phyloP scores from a whole-genome alignment of 2,888 invertebrate genomes.

The Phyllotreta cruciferae region DNA sequence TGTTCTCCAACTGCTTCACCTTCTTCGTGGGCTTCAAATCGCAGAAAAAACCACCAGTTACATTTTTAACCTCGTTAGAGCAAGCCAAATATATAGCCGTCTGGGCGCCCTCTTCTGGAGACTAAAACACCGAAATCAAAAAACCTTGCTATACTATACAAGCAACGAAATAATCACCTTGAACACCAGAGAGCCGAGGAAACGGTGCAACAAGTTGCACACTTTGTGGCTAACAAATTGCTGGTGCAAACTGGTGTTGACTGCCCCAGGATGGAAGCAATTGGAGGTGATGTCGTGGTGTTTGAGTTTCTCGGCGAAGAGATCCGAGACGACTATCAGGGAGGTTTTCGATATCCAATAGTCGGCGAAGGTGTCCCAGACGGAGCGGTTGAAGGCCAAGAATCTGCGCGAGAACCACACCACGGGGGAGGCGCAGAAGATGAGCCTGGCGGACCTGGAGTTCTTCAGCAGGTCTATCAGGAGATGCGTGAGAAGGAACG shows the following conservation, averaged over 20 bases:
- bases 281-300: constrained; percentile 34
- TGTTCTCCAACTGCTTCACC: constrained; percentile 20
- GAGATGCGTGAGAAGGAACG: constrained; percentile 73
- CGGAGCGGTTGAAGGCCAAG: not conserved
- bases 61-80: constrained; percentile 33
- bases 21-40: constrained; percentile 17
- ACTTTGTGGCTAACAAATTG: constrained; percentile 9
- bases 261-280: constrained; percentile 34
- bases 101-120: constrained; percentile 38
- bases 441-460: not conserved
- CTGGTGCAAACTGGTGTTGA: constrained; percentile 28
- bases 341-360: constrained; percentile 34
- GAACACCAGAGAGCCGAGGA: not conserved
- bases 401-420: constrained; percentile 1
- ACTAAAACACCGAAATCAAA: constrained; percentile 23
- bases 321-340: constrained; percentile 29
- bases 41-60: constrained; percentile 32
- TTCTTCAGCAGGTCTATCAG: constrained; percentile 59
- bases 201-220: not conserved
- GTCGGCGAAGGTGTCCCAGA: not conserved
- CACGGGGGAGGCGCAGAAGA: constrained; percentile 36
- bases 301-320: constrained; percentile 35
- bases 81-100: constrained; percentile 38
- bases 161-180: constrained; percentile 9
- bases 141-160: too few species aligned